Conservation (phyloP, 2,113 vertebrate species). For the Panthera uncia region DNA sequence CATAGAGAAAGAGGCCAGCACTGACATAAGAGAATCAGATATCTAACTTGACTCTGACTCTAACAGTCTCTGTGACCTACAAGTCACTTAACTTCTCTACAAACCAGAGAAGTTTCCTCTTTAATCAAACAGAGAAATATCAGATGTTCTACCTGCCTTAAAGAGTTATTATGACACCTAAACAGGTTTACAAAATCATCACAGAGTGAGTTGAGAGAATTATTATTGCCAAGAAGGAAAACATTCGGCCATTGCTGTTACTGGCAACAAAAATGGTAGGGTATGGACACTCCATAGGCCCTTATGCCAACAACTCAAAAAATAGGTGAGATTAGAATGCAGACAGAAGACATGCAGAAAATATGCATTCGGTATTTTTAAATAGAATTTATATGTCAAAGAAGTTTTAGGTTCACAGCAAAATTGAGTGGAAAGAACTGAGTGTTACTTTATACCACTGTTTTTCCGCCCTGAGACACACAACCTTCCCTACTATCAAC, state of each 20-base stretch:
- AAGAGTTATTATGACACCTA: not conserved
- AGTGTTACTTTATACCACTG: not conserved
- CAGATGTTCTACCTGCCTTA: not conserved
- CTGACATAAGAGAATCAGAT: not conserved
- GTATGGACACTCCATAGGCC: not conserved
- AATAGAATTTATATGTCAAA: not conserved
- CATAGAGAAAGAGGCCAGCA: not conserved
- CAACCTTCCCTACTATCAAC: not conserved
- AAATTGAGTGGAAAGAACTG: not conserved
- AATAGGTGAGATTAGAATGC: not conserved
- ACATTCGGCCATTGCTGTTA: not conserved
- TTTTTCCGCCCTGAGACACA: not conserved
- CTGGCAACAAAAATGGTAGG: not conserved
- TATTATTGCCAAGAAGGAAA: not conserved
- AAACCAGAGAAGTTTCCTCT: not conserved
- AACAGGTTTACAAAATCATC: not conserved
- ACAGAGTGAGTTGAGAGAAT: not conserved
- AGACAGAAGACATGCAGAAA: not conserved
- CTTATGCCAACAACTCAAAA: not conserved
- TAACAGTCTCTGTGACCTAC: not conserved
- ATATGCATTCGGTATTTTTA: not conserved
- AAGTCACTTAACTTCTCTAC: not conserved
- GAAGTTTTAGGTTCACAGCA: not conserved
- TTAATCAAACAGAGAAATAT: not conserved
- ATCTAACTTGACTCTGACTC: not conserved